These are phyloP conservation scores for Dinomys branickii DNA, from an alignment of 2,113 vertebrate genomes.

Conservation along the genomic window DNA sequence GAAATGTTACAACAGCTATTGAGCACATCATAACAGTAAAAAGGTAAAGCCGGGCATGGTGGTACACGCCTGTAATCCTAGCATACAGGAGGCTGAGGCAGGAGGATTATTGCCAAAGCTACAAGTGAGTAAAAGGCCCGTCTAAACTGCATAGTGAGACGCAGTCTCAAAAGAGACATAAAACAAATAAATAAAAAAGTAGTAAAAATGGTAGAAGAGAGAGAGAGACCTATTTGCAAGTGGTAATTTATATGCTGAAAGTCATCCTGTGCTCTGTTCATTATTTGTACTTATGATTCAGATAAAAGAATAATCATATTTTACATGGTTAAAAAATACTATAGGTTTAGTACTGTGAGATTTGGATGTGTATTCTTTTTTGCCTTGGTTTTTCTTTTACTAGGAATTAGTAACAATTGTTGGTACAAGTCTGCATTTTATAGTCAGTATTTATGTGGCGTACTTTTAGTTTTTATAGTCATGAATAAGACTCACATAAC, in stretches of 20 bases:
- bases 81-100: background rate
- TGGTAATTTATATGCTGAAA: background rate
- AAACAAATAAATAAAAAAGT: background rate
- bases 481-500: background rate
- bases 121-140: background rate
- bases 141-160: background rate
- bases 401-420: conserved; percentile 33
- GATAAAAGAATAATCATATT: background rate
- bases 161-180: background rate
- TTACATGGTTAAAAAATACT: background rate
- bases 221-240: background rate
- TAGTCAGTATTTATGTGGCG: conserved; percentile 23
- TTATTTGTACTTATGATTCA: conserved; percentile 46
- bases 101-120: background rate
- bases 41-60: background rate
- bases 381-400: background rate
- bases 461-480: conserved; percentile 47
- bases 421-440: conserved; percentile 38
- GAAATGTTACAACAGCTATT: conserved; percentile 33
- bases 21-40: background rate
- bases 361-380: background rate
- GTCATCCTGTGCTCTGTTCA: background rate
- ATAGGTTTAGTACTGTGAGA: conserved; percentile 16
- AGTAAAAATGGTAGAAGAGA: background rate
- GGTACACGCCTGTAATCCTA: background rate